A percentile compares a stretch with the other conserved stretches of the same genome.
These are phyloP conservation scores for Peromyscus attwateri DNA, from an alignment of 2,797 vertebrate species.

Conservation along the genomic window DNA sequence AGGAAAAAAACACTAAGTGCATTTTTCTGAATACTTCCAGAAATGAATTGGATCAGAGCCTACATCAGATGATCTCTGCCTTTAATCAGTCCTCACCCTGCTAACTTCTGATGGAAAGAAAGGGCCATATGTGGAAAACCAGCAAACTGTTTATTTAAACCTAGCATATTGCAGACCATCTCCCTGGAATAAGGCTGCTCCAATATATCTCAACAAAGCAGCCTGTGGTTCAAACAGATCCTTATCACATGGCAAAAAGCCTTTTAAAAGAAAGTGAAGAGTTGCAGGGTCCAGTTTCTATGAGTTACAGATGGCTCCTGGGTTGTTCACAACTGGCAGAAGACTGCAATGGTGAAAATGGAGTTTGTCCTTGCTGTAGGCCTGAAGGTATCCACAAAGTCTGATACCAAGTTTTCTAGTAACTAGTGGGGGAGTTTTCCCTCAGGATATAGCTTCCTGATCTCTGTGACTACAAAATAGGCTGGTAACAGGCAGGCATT, in stretches of 20 bases:
- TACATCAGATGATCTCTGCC: slow-evolving; percentile 99
- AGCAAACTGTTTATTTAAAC: slow-evolving; percentile 96
- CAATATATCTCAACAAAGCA: slow-evolving; percentile 97
- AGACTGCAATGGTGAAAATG: slow-evolving; percentile 97
- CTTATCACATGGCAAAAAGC: slow-evolving; percentile 98
- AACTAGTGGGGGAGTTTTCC: slow-evolving; percentile 98
- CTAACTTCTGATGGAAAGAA: slow-evolving; percentile 89
- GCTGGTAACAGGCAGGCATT: slow-evolving; percentile 98
- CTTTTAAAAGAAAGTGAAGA: slow-evolving; percentile 96
- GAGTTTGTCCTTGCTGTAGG: slow-evolving; percentile 99
- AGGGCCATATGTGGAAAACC: too few relatives aligned
- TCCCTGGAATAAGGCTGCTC: slow-evolving; percentile 99
- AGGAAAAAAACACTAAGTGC: slow-evolving; percentile 96
- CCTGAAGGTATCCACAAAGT: slow-evolving; percentile 99
- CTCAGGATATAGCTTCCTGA: slow-evolving; percentile 97
- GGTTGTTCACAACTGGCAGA: slow-evolving; percentile 98
- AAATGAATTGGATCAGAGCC: slow-evolving; percentile 99
- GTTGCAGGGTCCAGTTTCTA: slow-evolving; percentile 98
- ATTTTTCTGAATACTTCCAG: slow-evolving; percentile 99
- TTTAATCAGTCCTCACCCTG: slow-evolving; percentile 98
- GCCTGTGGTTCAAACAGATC: slow-evolving; percentile 99
- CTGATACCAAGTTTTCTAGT: slow-evolving; percentile 96
- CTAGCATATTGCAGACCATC: slow-evolving; percentile 99
- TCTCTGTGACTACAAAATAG: slow-evolving; percentile 98
- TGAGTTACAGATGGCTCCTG: slow-evolving; percentile 98